Percentiles rank a stretch among this genome's conserved stretches.
These are phyloP conservation scores for Folsomia candida DNA, from an alignment of 2,888 invertebrate species.

Conservation along the genomic window DNA sequence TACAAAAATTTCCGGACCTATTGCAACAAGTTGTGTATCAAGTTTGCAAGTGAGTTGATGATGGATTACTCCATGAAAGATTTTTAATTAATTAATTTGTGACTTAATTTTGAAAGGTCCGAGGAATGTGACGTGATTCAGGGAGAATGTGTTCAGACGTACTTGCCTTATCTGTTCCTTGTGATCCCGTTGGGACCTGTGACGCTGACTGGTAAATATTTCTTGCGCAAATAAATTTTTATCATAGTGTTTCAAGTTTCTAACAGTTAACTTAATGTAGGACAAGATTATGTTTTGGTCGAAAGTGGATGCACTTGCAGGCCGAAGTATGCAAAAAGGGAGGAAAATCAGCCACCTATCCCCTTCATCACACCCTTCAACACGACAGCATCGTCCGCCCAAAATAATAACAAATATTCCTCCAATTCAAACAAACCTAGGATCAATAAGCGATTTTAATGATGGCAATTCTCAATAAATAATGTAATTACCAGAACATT, in stretches of 20 bases:
- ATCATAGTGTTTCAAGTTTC: conserved; percentile 8
- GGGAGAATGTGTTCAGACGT: conserved; percentile 87
- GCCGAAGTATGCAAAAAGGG: conserved; percentile 58
- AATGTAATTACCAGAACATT: no score
- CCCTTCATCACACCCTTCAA: conserved; percentile 46
- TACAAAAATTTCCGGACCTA: conserved; percentile 89
- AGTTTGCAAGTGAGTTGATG: conserved; percentile 77
- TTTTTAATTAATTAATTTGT: conserved; percentile 14
- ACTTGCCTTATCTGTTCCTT: conserved; percentile 85
- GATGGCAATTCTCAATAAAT: no score
- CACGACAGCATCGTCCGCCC: no score
- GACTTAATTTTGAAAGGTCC: conserved; percentile 62
- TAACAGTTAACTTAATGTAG: conserved; percentile 24
- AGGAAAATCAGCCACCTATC: conserved; percentile 46
- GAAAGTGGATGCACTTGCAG: conserved; percentile 91
- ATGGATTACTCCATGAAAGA: neutral
- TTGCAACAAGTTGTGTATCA: conserved; percentile 90
- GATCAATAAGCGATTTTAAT: conserved; percentile 22
- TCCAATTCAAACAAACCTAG: conserved; percentile 30
- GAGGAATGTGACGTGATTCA: conserved; percentile 84
- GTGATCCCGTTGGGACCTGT: conserved; percentile 87
- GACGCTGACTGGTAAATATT: conserved; percentile 66
- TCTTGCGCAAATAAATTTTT: conserved; percentile 13
- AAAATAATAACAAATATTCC: no score
- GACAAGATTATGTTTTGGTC: conserved; percentile 90